phyloP scores from a whole-genome alignment of 2,888 invertebrate species.

The Ophioninae sp. region DNA sequence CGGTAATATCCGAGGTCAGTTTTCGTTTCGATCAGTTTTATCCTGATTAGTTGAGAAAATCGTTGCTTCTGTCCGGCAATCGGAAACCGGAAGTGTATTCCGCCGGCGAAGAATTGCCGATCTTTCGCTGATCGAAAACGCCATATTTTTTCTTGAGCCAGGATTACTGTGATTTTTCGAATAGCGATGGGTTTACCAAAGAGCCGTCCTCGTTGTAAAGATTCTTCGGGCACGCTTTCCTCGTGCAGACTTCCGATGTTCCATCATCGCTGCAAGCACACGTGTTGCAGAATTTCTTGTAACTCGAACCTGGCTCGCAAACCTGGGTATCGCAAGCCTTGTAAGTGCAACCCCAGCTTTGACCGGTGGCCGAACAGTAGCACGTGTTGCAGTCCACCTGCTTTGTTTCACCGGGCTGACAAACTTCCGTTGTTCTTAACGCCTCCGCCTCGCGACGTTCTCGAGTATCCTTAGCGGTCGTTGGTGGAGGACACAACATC shows the following conservation, averaged over 20 bases:
- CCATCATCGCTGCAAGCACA: conserved; percentile 24
- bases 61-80: too few relatives aligned
- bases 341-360: conserved; percentile 24
- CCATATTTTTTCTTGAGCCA: background rate
- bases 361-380: conserved; percentile 20
- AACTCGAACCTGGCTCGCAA: conserved; percentile 1
- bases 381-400: conserved; percentile 36
- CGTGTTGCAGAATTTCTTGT: conserved; percentile 31
- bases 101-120: too few relatives aligned
- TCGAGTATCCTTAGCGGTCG: background rate
- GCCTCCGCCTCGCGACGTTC: conserved; percentile 9
- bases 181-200: background rate
- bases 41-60: too few relatives aligned
- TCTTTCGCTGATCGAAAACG: too few relatives aligned
- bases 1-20: too few relatives aligned
- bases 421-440: background rate
- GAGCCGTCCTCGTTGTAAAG: conserved; percentile 15
- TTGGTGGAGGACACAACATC: conserved; percentile 75
- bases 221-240: conserved; percentile 11
- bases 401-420: conserved; percentile 22
- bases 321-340: background rate
- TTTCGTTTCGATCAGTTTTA: too few relatives aligned
- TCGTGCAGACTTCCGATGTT: conserved; percentile 30
- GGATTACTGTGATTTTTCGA: background rate
- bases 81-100: too few relatives aligned